phyloP scores from a whole-genome alignment of 2,113 vertebrate species.

The Paradisaea rubra region DNA sequence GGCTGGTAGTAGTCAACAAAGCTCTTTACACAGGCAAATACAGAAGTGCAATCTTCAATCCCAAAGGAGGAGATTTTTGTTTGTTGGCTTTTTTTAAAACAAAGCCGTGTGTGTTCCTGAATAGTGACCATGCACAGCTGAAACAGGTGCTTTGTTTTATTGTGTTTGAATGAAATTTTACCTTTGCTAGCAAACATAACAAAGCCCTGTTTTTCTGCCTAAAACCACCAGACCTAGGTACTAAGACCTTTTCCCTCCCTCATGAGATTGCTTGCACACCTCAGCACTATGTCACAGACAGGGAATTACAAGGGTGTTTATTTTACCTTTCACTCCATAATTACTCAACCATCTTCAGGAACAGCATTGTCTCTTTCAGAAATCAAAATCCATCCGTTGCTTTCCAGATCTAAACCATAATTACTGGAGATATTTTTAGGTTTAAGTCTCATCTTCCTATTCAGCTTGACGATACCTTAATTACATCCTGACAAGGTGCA shows the following conservation, averaged over 20 bases:
- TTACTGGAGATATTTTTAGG: slow-evolving; percentile 71
- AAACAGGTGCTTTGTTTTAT: background rate
- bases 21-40: background rate
- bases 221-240: background rate
- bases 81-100: background rate
- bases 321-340: slow-evolving; percentile 8
- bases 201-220: background rate
- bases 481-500: slow-evolving; percentile 52
- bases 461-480: slow-evolving; percentile 53
- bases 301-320: background rate
- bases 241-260: background rate
- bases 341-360: slow-evolving; percentile 17
- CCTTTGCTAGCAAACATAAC: background rate
- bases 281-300: background rate
- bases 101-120: background rate
- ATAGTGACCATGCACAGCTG: background rate
- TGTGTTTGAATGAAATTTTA: background rate
- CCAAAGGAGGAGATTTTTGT: background rate
- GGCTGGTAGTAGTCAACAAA: background rate
- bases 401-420: slow-evolving; percentile 51
- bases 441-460: slow-evolving; percentile 51
- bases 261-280: background rate
- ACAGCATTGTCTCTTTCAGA: slow-evolving; percentile 22
- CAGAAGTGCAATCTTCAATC: background rate
- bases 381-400: background rate